Percentiles rank a stretch among this genome's conserved stretches.
Conservation (phyloP, 1,140 invertebrate species). For the Trichonephila clavipes region DNA sequence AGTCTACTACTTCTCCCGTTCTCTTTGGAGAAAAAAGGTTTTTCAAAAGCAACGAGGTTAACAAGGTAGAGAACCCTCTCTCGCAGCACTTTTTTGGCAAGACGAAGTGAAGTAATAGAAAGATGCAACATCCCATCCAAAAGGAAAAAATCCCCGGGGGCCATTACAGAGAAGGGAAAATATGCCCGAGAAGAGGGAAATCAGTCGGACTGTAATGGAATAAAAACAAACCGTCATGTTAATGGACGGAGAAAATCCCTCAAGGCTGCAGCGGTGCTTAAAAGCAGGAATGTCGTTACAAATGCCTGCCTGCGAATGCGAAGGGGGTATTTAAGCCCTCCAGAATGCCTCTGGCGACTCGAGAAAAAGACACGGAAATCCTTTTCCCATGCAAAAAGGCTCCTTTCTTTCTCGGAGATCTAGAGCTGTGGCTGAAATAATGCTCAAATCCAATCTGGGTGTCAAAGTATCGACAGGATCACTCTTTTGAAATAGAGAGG, state of each 20-base stretch:
- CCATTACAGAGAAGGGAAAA: conserved; percentile 2
- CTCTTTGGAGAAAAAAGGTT: not conserved
- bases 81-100: not conserved
- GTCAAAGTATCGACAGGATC: not conserved
- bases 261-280: not conserved
- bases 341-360: not conserved
- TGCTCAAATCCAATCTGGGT: not conserved
- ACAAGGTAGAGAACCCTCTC: not conserved
- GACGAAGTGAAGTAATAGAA: not conserved
- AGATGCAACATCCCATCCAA: not conserved
- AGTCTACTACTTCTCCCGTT: not conserved
- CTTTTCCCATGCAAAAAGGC: not conserved
- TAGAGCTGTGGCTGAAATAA: not conserved
- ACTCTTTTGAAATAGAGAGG: too few species aligned
- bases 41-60: not conserved
- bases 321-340: conserved; percentile 23
- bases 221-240: conserved; percentile 57
- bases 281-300: not conserved
- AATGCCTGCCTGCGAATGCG: not conserved
- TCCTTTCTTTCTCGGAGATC: not conserved
- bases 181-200: conserved; percentile 24
- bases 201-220: conserved; percentile 57
- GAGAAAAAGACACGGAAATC: conserved; percentile 1
- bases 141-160: not conserved
- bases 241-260: conserved; percentile 52